Evolutionary conservation across 64 coral and sea anemone genomes (phyloP).

Genomic region (Montipora capricornis): DNA sequence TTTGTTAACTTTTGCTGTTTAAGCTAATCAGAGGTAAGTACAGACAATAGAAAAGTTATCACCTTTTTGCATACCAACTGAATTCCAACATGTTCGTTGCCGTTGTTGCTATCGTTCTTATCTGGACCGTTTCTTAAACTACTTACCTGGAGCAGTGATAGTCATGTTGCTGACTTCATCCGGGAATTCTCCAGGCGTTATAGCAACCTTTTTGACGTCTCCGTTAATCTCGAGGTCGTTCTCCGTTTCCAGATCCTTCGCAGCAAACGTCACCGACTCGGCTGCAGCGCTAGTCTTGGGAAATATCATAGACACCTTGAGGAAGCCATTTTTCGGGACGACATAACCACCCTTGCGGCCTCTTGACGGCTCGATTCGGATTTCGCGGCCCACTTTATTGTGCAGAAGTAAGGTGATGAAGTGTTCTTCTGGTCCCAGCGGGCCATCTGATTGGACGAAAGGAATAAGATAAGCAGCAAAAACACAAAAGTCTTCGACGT

Average conservation of each 20-base stretch:
- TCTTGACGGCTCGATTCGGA: conserved; percentile 71
- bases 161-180: conserved; percentile 80
- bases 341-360: conserved; percentile 82
- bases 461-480: background rate
- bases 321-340: conserved; percentile 31
- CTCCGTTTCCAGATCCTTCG: conserved; percentile 79
- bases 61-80: too few species aligned
- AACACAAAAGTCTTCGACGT: background rate
- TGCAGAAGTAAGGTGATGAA: conserved; percentile 78
- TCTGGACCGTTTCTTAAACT: too few species aligned
- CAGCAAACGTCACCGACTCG: conserved; percentile 69
- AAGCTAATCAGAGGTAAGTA: too few species aligned
- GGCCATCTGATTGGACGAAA: background rate
- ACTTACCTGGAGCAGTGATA: conserved; percentile 84
- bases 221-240: conserved; percentile 76
- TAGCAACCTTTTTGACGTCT: conserved; percentile 53
- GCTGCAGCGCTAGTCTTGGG: conserved; percentile 46
- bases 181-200: conserved; percentile 65
- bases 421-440: conserved; percentile 34
- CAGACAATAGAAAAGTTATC: too few species aligned
- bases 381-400: conserved; percentile 78
- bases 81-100: too few species aligned
- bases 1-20: too few species aligned
- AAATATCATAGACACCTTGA: conserved; percentile 84
- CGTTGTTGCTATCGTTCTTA: too few species aligned